These are phyloP conservation scores for Drosophila acutilabella DNA, from an alignment of 2,888 invertebrate species.

Conservation along the genomic window DNA sequence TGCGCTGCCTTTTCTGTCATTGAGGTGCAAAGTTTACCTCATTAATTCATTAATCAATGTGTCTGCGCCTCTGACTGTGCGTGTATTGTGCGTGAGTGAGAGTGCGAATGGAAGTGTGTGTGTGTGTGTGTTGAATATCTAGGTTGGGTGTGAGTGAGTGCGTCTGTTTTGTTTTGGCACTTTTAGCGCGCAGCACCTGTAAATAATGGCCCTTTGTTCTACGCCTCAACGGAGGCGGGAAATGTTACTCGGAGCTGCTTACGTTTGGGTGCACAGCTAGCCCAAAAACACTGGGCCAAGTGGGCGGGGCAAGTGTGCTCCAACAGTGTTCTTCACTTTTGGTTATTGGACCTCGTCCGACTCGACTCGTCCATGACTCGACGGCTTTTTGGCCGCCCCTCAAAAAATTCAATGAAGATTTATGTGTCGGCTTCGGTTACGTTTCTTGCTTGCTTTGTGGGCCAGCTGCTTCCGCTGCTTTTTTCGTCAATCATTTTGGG, in stretches of 20 bases:
- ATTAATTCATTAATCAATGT: conserved; percentile 80
- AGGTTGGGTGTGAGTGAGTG: conserved; percentile 53
- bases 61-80: conserved; percentile 65
- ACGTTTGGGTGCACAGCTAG: conserved; percentile 70
- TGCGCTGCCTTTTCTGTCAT: conserved; percentile 73
- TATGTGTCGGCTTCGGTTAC: conserved; percentile 68
- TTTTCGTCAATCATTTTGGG: conserved; percentile 74
- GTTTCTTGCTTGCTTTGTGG: conserved; percentile 53
- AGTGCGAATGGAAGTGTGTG: conserved; percentile 8
- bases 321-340: conserved; percentile 25
- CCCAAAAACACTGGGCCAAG: conserved; percentile 39
- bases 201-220: conserved; percentile 80
- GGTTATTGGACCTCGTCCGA: conserved; percentile 47
- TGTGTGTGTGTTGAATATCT: conserved; percentile 23
- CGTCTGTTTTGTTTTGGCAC: conserved; percentile 80
- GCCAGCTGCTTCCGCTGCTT: conserved; percentile 56
- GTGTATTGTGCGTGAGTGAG: conserved; percentile 17
- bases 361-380: conserved; percentile 61
- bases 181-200: conserved; percentile 79
- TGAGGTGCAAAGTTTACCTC: conserved; percentile 80
- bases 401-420: conserved; percentile 73
- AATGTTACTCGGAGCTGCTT: conserved; percentile 47
- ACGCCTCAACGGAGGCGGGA: conserved; percentile 66
- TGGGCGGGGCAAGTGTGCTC: conserved; percentile 11
- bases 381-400: conserved; percentile 54